These are phyloP conservation scores for Heliconius ethilla DNA, from an alignment of 2,888 invertebrate species.

Conservation along the genomic window DNA sequence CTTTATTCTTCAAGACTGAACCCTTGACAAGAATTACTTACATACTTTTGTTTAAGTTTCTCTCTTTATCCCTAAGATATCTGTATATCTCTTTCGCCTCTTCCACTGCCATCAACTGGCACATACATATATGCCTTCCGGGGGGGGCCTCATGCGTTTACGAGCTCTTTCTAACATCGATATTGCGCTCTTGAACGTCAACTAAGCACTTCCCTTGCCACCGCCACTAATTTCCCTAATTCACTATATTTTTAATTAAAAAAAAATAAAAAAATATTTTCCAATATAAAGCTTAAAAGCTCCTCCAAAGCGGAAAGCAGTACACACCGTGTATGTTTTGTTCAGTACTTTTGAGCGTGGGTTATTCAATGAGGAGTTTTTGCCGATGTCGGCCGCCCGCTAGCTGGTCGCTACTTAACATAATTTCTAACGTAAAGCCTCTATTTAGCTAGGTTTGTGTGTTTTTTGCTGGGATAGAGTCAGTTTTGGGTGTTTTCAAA, in stretches of 20 bases:
- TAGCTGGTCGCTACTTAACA: conserved; percentile 44
- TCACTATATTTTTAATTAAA: background rate
- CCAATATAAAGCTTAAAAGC: conserved; percentile 10
- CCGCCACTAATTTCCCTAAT: too few relatives aligned
- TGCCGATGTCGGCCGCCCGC: conserved; percentile 39
- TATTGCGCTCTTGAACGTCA: too few relatives aligned
- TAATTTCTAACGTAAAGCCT: conserved; percentile 43
- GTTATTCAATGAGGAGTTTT: conserved; percentile 46
- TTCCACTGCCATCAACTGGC: too few relatives aligned
- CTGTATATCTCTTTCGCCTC: too few relatives aligned
- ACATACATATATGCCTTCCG: too few relatives aligned
- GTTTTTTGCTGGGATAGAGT: conserved; percentile 21
- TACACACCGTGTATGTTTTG: conserved; percentile 41
- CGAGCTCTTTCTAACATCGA: too few relatives aligned
- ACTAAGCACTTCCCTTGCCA: too few relatives aligned
- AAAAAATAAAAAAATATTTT: background rate
- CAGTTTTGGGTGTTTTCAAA: conserved; percentile 18
- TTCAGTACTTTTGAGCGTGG: conserved; percentile 43
- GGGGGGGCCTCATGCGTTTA: too few relatives aligned
- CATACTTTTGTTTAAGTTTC: too few relatives aligned
- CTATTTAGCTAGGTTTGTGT: conserved; percentile 26
- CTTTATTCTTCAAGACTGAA: too few relatives aligned
- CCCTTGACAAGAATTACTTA: too few relatives aligned
- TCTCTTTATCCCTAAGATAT: too few relatives aligned
- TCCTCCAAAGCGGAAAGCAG: conserved; percentile 26